A percentile compares a stretch with the other conserved stretches of the same genome.
Conservation (phyloP, 2,797 vertebrate species). For the Pelobates cultripes region DNA sequence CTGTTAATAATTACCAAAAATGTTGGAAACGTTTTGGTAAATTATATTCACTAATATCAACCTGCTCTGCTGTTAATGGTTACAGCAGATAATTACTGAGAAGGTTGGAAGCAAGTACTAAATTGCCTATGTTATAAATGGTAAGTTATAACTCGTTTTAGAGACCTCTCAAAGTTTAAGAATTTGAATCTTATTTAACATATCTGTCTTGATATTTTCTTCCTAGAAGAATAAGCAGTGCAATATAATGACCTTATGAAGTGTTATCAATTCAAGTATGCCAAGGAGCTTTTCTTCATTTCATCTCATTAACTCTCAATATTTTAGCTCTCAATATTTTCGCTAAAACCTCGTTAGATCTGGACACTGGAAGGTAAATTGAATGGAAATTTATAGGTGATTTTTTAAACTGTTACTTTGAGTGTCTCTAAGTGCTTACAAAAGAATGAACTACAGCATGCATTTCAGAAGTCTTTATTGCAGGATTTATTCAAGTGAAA, state of each 20-base stretch:
- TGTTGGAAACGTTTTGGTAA: too few relatives aligned
- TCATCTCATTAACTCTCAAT: background rate
- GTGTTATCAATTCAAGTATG: background rate
- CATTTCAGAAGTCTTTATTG: conserved; percentile 31
- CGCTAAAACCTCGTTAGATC: background rate
- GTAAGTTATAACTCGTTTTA: too few relatives aligned
- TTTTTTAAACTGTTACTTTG: conserved; percentile 12
- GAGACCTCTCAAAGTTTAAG: too few relatives aligned
- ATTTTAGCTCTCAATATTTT: background rate
- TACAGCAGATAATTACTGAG: too few relatives aligned
- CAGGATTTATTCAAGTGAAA: conserved; percentile 35
- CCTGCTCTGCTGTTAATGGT: too few relatives aligned
- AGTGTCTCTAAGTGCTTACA: conserved; percentile 1
- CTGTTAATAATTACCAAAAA: too few relatives aligned
- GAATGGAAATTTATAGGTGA: conserved; percentile 1
- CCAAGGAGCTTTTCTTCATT: background rate
- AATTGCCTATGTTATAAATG: too few relatives aligned
- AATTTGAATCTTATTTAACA: background rate
- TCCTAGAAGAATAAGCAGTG: background rate
- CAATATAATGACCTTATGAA: background rate
- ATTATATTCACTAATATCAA: too few relatives aligned
- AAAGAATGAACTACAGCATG: conserved; percentile 21
- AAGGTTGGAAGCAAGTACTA: too few relatives aligned
- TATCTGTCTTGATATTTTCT: background rate
- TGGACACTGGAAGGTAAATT: conserved; percentile 7